Base-by-base conservation (phyloP, 1,140 invertebrate genomes). In the Lithobius niger region DNA sequence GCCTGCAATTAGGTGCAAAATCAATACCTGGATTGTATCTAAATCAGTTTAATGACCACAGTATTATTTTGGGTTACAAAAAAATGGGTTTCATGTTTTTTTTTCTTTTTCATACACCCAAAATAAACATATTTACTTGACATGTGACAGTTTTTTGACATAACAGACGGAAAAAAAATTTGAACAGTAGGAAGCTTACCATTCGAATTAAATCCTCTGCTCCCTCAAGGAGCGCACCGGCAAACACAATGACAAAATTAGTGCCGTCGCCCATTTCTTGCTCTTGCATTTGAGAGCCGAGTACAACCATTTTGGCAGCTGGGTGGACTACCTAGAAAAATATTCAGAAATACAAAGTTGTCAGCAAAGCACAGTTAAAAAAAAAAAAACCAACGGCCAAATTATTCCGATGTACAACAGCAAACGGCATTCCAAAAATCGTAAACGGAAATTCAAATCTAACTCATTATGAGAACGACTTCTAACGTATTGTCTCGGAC, bases 201-300 rank as follows among this genome's bases (percentile, higher is more conserved):
- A 96, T 77, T 56, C 88, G 82, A 22, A 99, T 74, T 16, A 99
- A 71, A 64, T 95, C 86, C 70, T 95, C 91, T 2, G 96, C 92
- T 54, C 81, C 79, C 72, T 97, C 90, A 3, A 99, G 71, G 18
- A 99, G 73, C 53, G 92, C 84, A 22, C 94, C 94, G 63, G 88
- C 86, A 60, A 99, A 78, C 3, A 98, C 86, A 27, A 99, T 83
- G 1, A 98, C 94, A 77, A 97, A 97, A 70, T 99, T 99, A 6
- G 96, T 99, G 43, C 94, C 95, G 79, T 99, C 97, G 24, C 97
- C 97, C 61, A 97, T 86, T 79, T 99, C 95, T 66, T 94, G 82
- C 73, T 99, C 93, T 74, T 99, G 95, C 85, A 97, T 97, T 74
- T 98, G 83, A 60, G 92, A 92, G 18, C 88, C 93, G 64, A 97